Conservation (phyloP, 2,797 vertebrate genomes). For the Catharus ustulatus region DNA sequence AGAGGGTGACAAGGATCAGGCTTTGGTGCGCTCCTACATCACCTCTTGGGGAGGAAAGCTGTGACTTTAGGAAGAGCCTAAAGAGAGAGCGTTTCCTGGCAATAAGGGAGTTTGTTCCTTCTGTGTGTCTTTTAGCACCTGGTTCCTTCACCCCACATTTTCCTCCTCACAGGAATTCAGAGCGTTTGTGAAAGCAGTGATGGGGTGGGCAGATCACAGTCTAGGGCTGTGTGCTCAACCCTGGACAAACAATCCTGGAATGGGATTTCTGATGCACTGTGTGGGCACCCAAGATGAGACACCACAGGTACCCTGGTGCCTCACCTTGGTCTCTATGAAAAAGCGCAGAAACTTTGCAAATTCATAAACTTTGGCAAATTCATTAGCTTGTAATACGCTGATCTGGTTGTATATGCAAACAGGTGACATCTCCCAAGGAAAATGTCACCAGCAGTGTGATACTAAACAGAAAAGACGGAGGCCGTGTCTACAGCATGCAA, state of each 20-base stretch:
- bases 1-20: not conserved
- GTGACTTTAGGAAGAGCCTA: not conserved
- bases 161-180: not conserved
- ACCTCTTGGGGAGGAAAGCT: not conserved
- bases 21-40: not conserved
- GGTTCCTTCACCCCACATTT: not conserved
- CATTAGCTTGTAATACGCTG: constrained; percentile 2
- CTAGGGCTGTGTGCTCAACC: not conserved
- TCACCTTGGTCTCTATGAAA: not conserved
- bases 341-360: not conserved
- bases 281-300: not conserved
- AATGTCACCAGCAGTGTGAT: constrained; percentile 12
- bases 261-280: not conserved
- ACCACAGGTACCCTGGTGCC: not conserved
- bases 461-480: constrained; percentile 35
- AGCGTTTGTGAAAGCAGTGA: not conserved
- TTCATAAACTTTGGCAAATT: not conserved
- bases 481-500: constrained; percentile 51
- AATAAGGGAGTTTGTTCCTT: not conserved
- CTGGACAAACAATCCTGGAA: not conserved
- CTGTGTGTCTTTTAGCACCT: not conserved
- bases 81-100: not conserved
- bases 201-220: not conserved
- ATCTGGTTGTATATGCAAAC: constrained; percentile 24
- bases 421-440: constrained; percentile 10